phyloP scores from a whole-genome alignment of 2,113 vertebrate species.

The Parus major region DNA sequence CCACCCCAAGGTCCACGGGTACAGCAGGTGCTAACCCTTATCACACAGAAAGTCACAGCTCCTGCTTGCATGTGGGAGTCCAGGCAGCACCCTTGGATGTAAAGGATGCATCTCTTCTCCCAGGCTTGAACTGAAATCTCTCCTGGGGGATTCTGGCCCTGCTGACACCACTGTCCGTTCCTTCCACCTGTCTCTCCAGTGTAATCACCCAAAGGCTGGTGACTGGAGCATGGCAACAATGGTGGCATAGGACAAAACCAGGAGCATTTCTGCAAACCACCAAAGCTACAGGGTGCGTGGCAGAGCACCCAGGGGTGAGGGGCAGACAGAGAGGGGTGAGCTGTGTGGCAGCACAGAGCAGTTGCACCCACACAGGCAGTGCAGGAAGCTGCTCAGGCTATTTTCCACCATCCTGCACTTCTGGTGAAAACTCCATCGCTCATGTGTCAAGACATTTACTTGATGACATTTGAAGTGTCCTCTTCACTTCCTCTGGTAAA shows the following conservation, averaged over 20 bases:
- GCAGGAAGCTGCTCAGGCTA: not conserved
- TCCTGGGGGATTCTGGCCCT: not conserved
- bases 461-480: not conserved
- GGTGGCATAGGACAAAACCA: not conserved
- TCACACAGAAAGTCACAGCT: not conserved
- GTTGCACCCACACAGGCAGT: not conserved
- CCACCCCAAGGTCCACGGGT: accelerated
- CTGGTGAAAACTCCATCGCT: accelerated
- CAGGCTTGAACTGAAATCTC: not conserved
- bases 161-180: not conserved
- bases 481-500: not conserved
- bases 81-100: not conserved
- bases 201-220: not conserved
- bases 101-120: not conserved
- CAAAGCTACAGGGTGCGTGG: not conserved
- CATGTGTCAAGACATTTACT: not conserved
- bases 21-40: not conserved
- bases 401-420: not conserved
- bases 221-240: not conserved
- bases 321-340: not conserved
- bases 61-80: accelerated
- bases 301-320: not conserved
- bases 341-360: not conserved
- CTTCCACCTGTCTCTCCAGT: not conserved
- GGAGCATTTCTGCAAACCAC: not conserved